Base-by-base conservation (phyloP, 1,140 invertebrate genomes). In the Lepidurus packardi region DNA sequence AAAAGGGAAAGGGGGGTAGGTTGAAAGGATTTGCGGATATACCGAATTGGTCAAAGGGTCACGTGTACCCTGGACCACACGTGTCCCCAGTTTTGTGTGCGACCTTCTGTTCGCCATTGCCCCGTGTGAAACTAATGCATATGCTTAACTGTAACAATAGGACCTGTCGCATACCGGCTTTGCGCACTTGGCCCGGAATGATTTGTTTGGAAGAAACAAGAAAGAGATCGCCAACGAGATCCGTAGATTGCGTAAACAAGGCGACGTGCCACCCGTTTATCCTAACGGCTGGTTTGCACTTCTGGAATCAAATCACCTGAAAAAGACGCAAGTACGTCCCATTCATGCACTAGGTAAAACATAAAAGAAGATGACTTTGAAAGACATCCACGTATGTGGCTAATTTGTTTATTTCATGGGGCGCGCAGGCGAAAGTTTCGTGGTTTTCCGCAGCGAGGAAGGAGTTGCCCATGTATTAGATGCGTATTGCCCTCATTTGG, bases 231-330 rank as follows among this genome's bases (percentile, higher is more conserved):
- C 85, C 0, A 85, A 86, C 25, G 81, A 83, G 45, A 83, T 87
- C 0, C 85, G 87, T 78, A 83, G 83, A 13, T 81, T 86, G 10
- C 81, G 90, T 5, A 87, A 87, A 78, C 83, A 89, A 24, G 91
- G 88, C 0, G 88, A 90, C 75, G 81, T 93, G 9, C 93, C 92
- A 0, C 94, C 94, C 0, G 91, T 93, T 1, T 96, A 90, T 85
- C 94, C 94, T 0, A 96, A 97, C 82, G 94, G 94, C 11, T 97
- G 94, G 94, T 95, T 93, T 83, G 90, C 88, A 0, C 81, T 96
- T 1, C 84, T 90, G 0, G 93, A 96, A 83, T 92, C 91, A 7
- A 85, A 84, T 25, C 86, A 90, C 25, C 80, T 97, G 4, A 87
- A 85, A 43, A 83, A 83, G 2, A 89, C 89, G 44, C 84, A 90